Evolutionary conservation across 2,888 invertebrate species (phyloP), one percentile per base, ranked within the genome.

Genomic region (Bibio marci): DNA sequence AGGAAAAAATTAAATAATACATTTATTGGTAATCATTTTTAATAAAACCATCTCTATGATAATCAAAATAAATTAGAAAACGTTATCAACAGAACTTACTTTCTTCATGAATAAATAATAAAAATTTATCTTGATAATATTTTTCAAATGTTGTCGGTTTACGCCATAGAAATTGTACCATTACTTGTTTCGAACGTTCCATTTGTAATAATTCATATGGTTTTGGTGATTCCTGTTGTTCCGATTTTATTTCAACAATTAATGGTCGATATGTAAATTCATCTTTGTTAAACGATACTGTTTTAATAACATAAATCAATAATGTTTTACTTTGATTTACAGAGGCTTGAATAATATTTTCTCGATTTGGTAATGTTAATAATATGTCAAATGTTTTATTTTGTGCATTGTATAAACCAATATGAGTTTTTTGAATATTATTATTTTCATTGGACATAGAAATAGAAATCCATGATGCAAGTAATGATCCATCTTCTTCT

Each of bases 311-410:
- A 56, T 74, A 82, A 3, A 75, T 73, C 32, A 85, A 54, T 41
- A 82, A 57, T 2, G 74, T 75, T 39, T 69, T 70, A 37, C 68
- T 69, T 44, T 70, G 69, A 53, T 85, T 85, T 4, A 85, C 68
- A 4, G 82, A 78, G 12, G 83, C 85, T 62, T 87, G 86, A 45
- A 83, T 73, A 38, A 83, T 68, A 52, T 82, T 81, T 3, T 73
- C 52, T 44, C 69, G 64, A 38, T 67, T 64, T 5, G 67, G 55
- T 54, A 83, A 79, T 18, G 67, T 69, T 51, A 79, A 67, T 10
- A 86, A 56, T 26, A 69, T 65, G 48, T 65, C 57, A 38, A 80
- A 56, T 5, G 62, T 58, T 54, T 79, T 76, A 15, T 67, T 64
- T 41, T 67, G 64, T 44, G 73, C 69, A 42, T 68, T 65, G 50